Base-by-base conservation (phyloP, 2,888 invertebrate species). In the Meghimatium bilineatum region DNA sequence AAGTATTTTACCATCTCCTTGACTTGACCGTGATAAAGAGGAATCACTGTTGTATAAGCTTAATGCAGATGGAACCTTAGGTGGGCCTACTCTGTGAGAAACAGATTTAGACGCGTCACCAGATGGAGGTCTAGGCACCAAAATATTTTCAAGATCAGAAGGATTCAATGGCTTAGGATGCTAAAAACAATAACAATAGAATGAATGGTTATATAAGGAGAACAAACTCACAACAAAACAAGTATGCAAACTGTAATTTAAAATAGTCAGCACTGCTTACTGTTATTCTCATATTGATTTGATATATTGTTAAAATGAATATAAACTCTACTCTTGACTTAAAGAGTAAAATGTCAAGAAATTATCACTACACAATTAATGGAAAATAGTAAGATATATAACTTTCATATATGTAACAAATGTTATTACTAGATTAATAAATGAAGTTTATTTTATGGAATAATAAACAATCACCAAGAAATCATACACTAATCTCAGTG, bases 81-180 rank as follows among this genome's bases (percentile, higher is more conserved):
- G 86, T 26, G 90, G 80, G 36, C 89, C 80, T 12, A 86, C 85
- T 71, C 89, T 89, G 32, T 89, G 85, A n/a, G 88, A 74, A 14
- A 86, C 82, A n/a, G 89, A 87, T 76, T 91, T 90, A 85, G 89
- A 91, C 14, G 91, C 90, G 81, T 93, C 92, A 60, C 90, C 86
- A 0, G 93, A 91, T 17, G 93, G 93, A 49, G 91, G 91, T 5
- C 92, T 92, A 1, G 92, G 91, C 29, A 91, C 87, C 60, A 90
- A 81, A 20, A 89, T 85, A 74, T 87, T 87, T 79, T 92, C 92
- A 32, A 88, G 85, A 72, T 92, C 92, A n/a, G 89, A 86, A 63
- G 90, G 84, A n/a, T 60, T 80, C 52, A 84, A 56, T n/a, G 84
- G 80, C 29, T 80, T 84, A 10, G 84, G 84, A 32, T 80, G 84